Evolutionary conservation across 2,888 invertebrate genomes (phyloP).

Genomic region (Ormyrus thymus): DNA sequence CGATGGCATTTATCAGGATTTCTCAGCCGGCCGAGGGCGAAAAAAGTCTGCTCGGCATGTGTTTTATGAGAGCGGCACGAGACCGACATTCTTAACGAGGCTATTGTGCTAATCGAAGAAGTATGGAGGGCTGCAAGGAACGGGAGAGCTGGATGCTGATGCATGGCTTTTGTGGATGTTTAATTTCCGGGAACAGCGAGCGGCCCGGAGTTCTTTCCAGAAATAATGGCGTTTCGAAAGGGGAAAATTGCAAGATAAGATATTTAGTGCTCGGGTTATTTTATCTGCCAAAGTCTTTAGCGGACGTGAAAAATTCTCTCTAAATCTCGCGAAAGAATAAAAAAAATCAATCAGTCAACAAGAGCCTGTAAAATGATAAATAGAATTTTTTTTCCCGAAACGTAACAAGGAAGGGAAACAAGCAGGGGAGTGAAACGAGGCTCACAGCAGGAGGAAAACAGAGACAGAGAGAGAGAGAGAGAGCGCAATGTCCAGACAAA

Average conservation of each 20-base stretch:
- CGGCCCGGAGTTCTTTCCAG: too few species aligned
- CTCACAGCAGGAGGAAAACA: neutral
- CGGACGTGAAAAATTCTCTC: too few species aligned
- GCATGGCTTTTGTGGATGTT: constrained; percentile 49
- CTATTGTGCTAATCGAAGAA: constrained; percentile 47
- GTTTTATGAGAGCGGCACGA: constrained; percentile 49
- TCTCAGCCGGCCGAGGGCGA: neutral
- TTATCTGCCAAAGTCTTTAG: too few species aligned
- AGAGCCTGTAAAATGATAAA: neutral
- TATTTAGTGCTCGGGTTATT: too few species aligned
- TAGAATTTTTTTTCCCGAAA: constrained; percentile 9
- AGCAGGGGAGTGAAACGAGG: too few species aligned
- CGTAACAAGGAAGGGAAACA: too few species aligned
- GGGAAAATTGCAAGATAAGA: too few species aligned
- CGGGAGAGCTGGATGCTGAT: neutral
- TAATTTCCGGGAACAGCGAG: constrained; percentile 3
- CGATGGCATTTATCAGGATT: constrained; percentile 48
- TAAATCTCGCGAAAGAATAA: too few species aligned
- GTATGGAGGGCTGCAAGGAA: constrained; percentile 2
- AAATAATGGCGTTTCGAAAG: too few species aligned
- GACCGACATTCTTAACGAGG: constrained; percentile 48
- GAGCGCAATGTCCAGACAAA: constrained; percentile 63
- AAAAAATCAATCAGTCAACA: too few species aligned
- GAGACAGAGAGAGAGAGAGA: neutral
- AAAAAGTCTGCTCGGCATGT: constrained; percentile 18